Evolutionary conservation across 2,797 vertebrate species (phyloP), one percentile per base, ranked within the genome.

Genomic region (Columba guinea): DNA sequence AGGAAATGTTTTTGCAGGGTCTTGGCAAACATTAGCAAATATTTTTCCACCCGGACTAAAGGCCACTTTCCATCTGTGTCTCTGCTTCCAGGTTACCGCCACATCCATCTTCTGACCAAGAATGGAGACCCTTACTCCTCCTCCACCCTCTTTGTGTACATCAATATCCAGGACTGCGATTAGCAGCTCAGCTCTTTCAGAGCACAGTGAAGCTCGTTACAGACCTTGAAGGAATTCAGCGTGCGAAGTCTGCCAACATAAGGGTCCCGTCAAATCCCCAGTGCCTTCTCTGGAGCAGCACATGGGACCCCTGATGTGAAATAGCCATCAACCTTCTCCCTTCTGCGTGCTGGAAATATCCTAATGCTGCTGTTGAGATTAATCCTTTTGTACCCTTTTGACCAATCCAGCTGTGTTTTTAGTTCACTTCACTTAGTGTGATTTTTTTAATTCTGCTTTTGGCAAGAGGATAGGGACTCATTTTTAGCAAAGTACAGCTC

Each of bases 41-140:
- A 0, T 24, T 83, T 74, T 75, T 49, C 71, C 34, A 27, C 0
- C 5, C 5, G 12, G 46, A 60, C 78, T 62, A 44, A 94, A 87
- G 68, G 76, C 58, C 60, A 5, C 49, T 63, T 70, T 52, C 55
- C 80, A 41, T 65, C 84, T 94, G 52, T 58, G 75, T 93, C 16
- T 93, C 48, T 79, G 68, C 96, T 67, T 67, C 67, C 94, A 99
- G 99, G 99, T 60, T 99, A 99, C 95, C 99, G 99, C 60, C 99
- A 99, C 26, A 94, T 99, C 69, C 99, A 99, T 11, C 98, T 99
- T 73, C 97, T 99, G 84, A 98, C 98, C 60, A 99, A 99, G 98
- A 98, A 97, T 0, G 99, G 99, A 28, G 98, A 99, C 89, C 91
- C 98, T 2, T 98, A 99, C 85, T 96, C 98, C 32, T 99, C 99